These are phyloP conservation scores for Sipha maydis DNA, from an alignment of 2,888 invertebrate species.

Conservation along the genomic window DNA sequence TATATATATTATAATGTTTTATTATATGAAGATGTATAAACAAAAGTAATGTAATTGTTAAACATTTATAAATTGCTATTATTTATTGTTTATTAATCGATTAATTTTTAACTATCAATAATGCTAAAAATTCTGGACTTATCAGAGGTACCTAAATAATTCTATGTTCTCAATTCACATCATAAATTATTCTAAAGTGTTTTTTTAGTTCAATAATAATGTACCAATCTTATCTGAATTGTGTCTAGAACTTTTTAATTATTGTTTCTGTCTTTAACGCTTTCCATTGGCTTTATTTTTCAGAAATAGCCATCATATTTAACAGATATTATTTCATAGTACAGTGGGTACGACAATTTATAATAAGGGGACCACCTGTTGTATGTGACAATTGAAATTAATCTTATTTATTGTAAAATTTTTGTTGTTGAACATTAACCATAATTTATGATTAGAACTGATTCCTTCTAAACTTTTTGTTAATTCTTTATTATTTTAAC, in stretches of 20 bases:
- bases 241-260: background rate
- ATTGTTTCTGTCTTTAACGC: background rate
- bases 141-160: conserved; percentile 22
- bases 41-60: conserved; percentile 7
- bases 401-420: conserved; percentile 12
- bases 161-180: background rate
- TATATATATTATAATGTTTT: conserved; percentile 23
- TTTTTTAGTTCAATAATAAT: background rate
- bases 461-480: conserved; percentile 35
- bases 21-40: background rate
- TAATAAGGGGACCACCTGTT: conserved; percentile 48
- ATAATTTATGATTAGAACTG: conserved; percentile 42
- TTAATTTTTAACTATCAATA: background rate
- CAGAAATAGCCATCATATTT: background rate
- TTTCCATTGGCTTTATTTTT: conserved; percentile 4
- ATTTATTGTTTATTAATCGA: conserved; percentile 1
- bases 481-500: conserved; percentile 47
- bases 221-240: background rate
- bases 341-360: conserved; percentile 28
- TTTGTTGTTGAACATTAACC: conserved; percentile 37
- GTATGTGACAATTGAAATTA: conserved; percentile 36
- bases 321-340: background rate
- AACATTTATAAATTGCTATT: conserved; percentile 5
- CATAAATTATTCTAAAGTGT: background rate
- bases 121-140: conserved; percentile 27